These are phyloP conservation scores for Molossus molossus DNA, from an alignment of 2,797 vertebrate species.

Conservation along the genomic window DNA sequence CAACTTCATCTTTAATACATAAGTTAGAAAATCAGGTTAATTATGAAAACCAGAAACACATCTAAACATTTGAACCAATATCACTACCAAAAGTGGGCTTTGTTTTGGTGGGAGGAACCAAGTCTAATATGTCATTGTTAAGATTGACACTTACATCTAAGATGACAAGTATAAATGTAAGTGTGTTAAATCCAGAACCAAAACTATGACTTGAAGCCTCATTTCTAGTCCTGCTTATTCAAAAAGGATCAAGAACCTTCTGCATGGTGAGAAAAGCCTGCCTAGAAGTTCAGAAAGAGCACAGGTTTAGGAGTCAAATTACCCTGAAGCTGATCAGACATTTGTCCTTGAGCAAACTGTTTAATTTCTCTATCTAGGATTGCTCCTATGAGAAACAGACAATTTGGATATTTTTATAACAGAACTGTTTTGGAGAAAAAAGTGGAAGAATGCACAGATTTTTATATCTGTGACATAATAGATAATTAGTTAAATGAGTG, in stretches of 20 bases:
- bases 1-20: slow-evolving; percentile 2
- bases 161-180: not conserved
- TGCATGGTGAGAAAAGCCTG: not conserved
- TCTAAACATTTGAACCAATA: not conserved
- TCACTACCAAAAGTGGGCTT: not conserved
- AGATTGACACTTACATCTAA: not conserved
- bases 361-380: not conserved
- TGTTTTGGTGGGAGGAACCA: not conserved
- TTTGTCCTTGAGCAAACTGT: slow-evolving; percentile 17
- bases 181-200: not conserved
- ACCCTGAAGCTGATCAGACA: not conserved
- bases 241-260: not conserved
- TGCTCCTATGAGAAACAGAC: not conserved
- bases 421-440: slow-evolving; percentile 26
- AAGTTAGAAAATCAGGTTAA: not conserved
- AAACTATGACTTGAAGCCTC: not conserved
- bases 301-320: not conserved
- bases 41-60: slow-evolving; percentile 45
- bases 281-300: not conserved
- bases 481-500: slow-evolving; percentile 2
- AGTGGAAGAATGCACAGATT: not conserved
- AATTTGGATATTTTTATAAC: not conserved
- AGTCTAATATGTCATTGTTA: not conserved
- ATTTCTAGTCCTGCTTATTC: not conserved
- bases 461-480: not conserved